Conservation (phyloP, 37 sponge, comb jelly and placozoan genomes). For the Amphimedon queenslandica region DNA sequence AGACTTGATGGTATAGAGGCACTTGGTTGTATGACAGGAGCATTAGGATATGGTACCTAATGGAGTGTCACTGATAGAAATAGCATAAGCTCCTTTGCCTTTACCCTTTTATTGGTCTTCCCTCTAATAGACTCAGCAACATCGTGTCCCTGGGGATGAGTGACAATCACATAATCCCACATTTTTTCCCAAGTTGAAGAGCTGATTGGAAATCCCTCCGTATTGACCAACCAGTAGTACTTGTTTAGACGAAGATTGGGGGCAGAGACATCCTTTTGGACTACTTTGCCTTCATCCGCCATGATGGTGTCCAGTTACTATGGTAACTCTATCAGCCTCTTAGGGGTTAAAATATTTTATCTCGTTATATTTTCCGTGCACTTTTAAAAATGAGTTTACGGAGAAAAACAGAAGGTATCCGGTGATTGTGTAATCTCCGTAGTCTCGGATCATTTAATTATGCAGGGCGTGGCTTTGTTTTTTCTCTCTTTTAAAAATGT, state of each 20-base stretch:
- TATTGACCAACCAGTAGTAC: conserved; percentile 89
- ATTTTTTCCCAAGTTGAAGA: conserved; percentile 73
- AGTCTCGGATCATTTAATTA: no score
- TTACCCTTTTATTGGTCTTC: conserved; percentile 21
- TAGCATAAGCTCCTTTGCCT: no score
- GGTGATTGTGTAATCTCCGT: no score
- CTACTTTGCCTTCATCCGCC: neutral
- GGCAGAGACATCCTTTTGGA: no score
- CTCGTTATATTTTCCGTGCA: no score
- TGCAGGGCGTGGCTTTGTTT: no score
- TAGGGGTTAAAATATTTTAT: no score
- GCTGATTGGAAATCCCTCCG: conserved; percentile 80
- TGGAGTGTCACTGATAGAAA: no score
- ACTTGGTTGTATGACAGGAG: conserved; percentile 5
- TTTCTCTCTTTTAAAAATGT: neutral
- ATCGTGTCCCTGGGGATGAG: conserved; percentile 63
- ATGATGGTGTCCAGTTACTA: neutral
- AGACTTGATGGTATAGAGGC: conserved; percentile 1
- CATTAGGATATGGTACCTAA: conserved; percentile 18
- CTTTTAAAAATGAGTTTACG: no score
- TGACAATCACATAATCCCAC: conserved; percentile 68
- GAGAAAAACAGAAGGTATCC: no score
- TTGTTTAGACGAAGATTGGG: no score
- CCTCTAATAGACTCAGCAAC: conserved; percentile 64
- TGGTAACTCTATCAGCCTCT: no score